A percentile compares a stretch with the other conserved stretches of the same genome.
Evolutionary conservation across 2,113 vertebrate genomes (phyloP).

Genomic region (Bos javanicus): DNA sequence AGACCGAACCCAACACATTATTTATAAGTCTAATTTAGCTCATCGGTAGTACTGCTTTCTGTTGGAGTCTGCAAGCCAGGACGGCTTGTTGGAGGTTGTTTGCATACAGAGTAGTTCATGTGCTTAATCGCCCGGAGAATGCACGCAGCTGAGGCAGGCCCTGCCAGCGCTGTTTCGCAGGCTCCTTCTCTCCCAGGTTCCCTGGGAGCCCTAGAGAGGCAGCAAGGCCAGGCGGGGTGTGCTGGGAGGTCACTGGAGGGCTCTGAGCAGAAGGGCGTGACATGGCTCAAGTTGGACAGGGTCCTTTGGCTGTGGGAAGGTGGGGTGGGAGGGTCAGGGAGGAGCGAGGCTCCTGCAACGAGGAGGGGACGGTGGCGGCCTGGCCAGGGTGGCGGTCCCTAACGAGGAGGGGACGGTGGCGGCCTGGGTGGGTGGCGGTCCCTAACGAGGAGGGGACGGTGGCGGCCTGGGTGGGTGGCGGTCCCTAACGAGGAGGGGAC

Average conservation of each 20-base stretch:
- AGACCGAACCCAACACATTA: background rate
- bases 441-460: too few species aligned
- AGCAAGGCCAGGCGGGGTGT: background rate
- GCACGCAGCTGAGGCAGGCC: rapidly evolving
- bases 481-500: too few species aligned
- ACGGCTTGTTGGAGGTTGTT: background rate
- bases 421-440: too few species aligned
- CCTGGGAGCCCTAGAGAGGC: background rate
- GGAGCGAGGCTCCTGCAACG: background rate
- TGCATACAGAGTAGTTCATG: background rate
- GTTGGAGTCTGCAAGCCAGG: background rate
- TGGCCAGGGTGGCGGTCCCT: background rate
- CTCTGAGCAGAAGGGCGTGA: background rate
- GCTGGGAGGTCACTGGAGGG: background rate
- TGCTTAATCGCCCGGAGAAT: background rate
- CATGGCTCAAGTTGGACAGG: too few species aligned
- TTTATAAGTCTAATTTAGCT: background rate
- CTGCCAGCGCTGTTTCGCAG: rapidly evolving
- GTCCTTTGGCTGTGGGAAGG: background rate
- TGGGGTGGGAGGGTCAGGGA: background rate
- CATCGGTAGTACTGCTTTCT: rapidly evolving
- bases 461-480: too few species aligned
- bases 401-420: too few species aligned
- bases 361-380: rapidly evolving
- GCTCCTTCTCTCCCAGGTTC: background rate